These are phyloP conservation scores for Mellilla xanthometata DNA, from an alignment of 2,888 invertebrate species.

Conservation along the genomic window DNA sequence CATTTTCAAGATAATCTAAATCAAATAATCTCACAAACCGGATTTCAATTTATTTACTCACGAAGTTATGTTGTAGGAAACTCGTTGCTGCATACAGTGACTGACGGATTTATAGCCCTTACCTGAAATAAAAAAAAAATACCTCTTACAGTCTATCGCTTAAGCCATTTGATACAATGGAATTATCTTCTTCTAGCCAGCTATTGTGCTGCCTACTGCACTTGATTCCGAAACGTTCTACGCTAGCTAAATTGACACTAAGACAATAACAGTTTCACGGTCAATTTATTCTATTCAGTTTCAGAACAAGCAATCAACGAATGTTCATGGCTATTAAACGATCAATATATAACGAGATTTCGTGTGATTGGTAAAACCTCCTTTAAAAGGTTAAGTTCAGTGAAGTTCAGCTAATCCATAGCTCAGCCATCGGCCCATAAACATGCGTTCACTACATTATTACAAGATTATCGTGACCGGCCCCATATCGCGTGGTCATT, in stretches of 20 bases:
- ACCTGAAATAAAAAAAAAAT: slow-evolving; percentile 32
- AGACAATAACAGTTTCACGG: slow-evolving; percentile 27
- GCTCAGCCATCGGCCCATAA: slow-evolving; percentile 37
- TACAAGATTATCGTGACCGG: slow-evolving; percentile 76
- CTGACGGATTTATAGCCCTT: slow-evolving; percentile 34
- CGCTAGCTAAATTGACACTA: slow-evolving; percentile 21
- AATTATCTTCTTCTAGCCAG: slow-evolving; percentile 29
- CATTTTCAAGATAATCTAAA: too few species aligned
- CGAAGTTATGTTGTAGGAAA: slow-evolving; percentile 6
- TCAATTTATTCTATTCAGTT: slow-evolving; percentile 28
- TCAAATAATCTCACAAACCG: too few species aligned
- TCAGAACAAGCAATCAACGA: slow-evolving; percentile 23
- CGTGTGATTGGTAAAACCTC: too few species aligned
- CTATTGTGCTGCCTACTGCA: slow-evolving; percentile 36
- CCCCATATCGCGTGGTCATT: slow-evolving; percentile 77
- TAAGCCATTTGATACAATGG: slow-evolving; percentile 33
- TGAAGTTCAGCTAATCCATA: slow-evolving; percentile 4
- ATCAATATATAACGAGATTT: slow-evolving; percentile 2
- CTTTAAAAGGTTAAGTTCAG: too few species aligned
- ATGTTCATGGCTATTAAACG: slow-evolving; percentile 9
- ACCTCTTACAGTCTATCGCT: slow-evolving; percentile 29
- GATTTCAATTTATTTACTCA: slow-evolving; percentile 8
- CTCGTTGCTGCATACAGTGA: slow-evolving; percentile 19
- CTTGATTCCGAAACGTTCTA: slow-evolving; percentile 21
- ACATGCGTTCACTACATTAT: slow-evolving; percentile 53